Base-by-base conservation (phyloP, 2,797 vertebrate species). In the Artibeus lituratus region DNA sequence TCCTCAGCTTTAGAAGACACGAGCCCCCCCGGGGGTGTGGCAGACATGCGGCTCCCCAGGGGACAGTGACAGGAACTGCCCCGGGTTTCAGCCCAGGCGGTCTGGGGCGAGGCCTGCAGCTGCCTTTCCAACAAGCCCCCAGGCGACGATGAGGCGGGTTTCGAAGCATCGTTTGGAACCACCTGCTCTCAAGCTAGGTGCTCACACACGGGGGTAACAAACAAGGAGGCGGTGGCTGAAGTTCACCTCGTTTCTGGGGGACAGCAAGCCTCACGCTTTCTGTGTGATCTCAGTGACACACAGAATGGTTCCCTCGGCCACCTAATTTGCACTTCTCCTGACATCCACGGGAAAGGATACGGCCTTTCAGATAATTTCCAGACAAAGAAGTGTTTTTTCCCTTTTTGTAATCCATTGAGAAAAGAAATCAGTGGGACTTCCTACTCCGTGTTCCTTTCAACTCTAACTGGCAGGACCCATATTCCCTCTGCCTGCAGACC, bases 361-460 rank as follows among this genome's bases (percentile, higher is more conserved):
- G 32, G 47, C 87, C 96, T 95, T 93, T 91, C 96, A 93, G 87
- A 73, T 81, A 90, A 94, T 91, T 93, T 91, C 55, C 94, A 93
- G 67, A 65, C 32, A 83, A 94, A 86, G 35, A 47, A 10, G 5
- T n/a, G n/a, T 10, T 87, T 84, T 90, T 6, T 12, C 9, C 2
- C 47, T 83, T 76, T 2, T 10, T 19, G 1, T 24, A 32, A 76
- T 14, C 49, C 24, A 37, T 8, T 62, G 83, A 81, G 62, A 21
- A 55, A 80, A 80, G 37, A 12, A 21, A 53, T 10, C 44, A 91
- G 21, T 67, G 29, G 11, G 14, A 78, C 80, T 85, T 77, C 22
- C 44, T 85, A 18, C 11, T 65, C 51, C 57, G 5, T 32, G 24
- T 72, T 49, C 70, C 89, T 95, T 91, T 86, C 83, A 72, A 74